These are phyloP conservation scores for Setipinna tenuifilis DNA, from an alignment of 2,797 vertebrate species.

Conservation along the genomic window DNA sequence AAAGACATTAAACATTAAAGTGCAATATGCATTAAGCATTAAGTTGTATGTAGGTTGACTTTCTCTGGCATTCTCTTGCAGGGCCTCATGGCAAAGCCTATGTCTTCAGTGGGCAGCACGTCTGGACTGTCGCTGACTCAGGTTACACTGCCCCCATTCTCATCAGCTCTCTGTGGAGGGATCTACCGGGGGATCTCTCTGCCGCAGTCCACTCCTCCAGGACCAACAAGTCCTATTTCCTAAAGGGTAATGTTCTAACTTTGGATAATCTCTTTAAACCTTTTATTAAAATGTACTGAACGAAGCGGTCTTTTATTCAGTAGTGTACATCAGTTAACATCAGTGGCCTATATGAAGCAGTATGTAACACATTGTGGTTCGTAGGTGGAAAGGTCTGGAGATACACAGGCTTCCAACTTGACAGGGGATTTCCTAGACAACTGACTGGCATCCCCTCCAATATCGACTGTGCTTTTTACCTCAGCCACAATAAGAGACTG, in stretches of 20 bases:
- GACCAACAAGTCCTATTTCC: conserved; percentile 80
- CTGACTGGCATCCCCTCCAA: conserved; percentile 73
- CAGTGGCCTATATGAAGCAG: neutral
- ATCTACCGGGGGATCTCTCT: conserved; percentile 76
- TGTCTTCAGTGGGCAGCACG: conserved; percentile 79
- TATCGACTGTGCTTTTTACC: conserved; percentile 80
- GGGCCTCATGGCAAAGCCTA: conserved; percentile 78
- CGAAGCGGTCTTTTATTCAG: neutral
- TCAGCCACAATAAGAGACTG: conserved; percentile 72
- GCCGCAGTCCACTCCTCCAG: conserved; percentile 83
- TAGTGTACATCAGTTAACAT: neutral
- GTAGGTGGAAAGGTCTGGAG: conserved; percentile 81
- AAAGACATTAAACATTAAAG: too few relatives aligned
- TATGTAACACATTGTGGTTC: neutral
- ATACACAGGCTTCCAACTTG: conserved; percentile 78
- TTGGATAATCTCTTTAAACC: neutral
- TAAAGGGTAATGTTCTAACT: conserved; percentile 73
- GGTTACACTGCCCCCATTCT: conserved; percentile 67
- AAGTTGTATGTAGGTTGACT: neutral
- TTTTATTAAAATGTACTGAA: neutral
- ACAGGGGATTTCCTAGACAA: conserved; percentile 77
- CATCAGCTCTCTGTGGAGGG: conserved; percentile 79
- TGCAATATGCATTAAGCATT: too few relatives aligned
- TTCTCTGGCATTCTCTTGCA: conserved; percentile 46
- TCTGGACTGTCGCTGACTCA: conserved; percentile 80